Conservation (phyloP, 2,113 vertebrate genomes). For the Hydrochoerus hydrochaeris region DNA sequence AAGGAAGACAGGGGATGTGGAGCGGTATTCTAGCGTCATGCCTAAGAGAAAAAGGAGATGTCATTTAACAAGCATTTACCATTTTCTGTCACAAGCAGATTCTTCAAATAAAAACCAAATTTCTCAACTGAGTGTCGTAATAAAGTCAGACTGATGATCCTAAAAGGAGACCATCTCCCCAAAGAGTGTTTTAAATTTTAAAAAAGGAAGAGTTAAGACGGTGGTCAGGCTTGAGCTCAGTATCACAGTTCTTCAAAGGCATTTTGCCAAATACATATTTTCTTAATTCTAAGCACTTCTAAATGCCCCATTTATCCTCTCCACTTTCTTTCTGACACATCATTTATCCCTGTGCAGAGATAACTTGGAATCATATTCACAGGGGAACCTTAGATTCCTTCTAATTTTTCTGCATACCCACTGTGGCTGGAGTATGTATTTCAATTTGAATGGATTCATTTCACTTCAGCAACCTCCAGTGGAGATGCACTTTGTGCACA, state of each 20-base stretch:
- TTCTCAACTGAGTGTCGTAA: constrained; percentile 38
- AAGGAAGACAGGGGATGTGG: not conserved
- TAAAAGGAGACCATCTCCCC: not conserved
- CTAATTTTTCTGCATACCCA: not conserved
- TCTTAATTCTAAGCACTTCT: not conserved
- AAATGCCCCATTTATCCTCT: not conserved
- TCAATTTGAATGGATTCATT: not conserved
- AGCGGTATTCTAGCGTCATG: not conserved
- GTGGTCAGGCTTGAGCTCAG: not conserved
- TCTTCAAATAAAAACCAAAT: constrained; percentile 41
- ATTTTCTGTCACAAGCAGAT: not conserved
- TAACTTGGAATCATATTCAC: not conserved
- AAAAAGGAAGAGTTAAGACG: not conserved
- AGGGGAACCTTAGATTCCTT: not conserved
- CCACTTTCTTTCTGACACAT: not conserved
- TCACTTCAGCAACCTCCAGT: not conserved
- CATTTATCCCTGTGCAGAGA: not conserved
- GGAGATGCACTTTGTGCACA: not conserved
- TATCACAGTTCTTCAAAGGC: not conserved
- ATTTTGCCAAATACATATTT: not conserved
- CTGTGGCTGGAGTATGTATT: not conserved
- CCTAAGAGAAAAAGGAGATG: not conserved
- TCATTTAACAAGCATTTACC: not conserved
- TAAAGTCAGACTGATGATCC: constrained; percentile 34
- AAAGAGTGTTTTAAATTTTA: not conserved